These are phyloP conservation scores for Phallusia fumigata DNA, from an alignment of 23 tunicate species.

Conservation along the genomic window DNA sequence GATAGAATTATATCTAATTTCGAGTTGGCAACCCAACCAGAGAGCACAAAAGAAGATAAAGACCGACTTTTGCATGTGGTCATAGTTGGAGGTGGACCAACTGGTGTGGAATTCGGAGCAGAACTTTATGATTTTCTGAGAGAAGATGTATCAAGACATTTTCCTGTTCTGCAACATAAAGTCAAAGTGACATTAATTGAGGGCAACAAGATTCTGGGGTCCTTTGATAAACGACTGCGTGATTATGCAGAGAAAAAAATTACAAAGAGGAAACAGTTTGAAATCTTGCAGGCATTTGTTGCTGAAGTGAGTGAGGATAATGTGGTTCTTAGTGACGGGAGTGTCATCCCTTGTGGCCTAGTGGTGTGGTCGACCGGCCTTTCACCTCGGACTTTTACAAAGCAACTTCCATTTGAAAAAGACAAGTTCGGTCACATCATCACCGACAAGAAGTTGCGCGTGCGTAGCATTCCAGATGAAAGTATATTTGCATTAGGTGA, in stretches of 20 bases:
- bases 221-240: conserved; percentile 67
- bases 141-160: conserved; percentile 74
- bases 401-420: conserved; percentile 44
- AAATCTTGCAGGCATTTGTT: conserved; percentile 63
- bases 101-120: conserved; percentile 96
- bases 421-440: conserved; percentile 63
- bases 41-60: conserved; percentile 52
- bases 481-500: conserved; percentile 75
- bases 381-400: conserved; percentile 68
- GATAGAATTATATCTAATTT: conserved; percentile 71
- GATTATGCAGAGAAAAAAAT: conserved; percentile 91
- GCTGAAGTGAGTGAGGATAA: conserved; percentile 48
- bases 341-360: conserved; percentile 72
- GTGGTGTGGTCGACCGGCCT: conserved; percentile 96
- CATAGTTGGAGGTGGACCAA: conserved; percentile 94
- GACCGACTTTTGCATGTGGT: conserved; percentile 74
- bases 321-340: conserved; percentile 68
- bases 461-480: conserved; percentile 33
- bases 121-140: conserved; percentile 85
- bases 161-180: conserved; percentile 36
- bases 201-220: conserved; percentile 77
- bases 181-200: conserved; percentile 85
- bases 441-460: conserved; percentile 54
- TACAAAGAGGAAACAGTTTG: conserved; percentile 65
- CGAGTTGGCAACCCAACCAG: conserved; percentile 80